Conservation (phyloP, 2,888 invertebrate genomes). For the Ennomos quercinarius region DNA sequence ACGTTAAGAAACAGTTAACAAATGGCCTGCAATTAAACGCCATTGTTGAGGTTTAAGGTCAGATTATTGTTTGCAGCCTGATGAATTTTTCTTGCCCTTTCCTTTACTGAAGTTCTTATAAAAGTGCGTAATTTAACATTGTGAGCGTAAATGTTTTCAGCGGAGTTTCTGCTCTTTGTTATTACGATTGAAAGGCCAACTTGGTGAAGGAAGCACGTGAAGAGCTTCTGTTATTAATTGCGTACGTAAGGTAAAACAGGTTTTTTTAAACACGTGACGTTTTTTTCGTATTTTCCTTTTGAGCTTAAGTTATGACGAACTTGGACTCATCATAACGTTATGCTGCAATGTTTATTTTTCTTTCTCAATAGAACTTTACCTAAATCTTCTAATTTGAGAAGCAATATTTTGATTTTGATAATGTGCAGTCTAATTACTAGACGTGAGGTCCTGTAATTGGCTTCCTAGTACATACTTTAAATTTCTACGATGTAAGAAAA, state of each 20-base stretch:
- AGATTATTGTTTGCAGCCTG: slow-evolving; percentile 40
- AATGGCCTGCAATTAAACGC: slow-evolving; percentile 52
- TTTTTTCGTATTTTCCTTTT: no score
- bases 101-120: slow-evolving; percentile 33
- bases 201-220: slow-evolving; percentile 7
- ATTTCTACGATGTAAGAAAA: no score
- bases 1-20: slow-evolving; percentile 38
- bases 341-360: no score
- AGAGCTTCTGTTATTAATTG: slow-evolving; percentile 12
- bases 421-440: no score
- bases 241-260: not conserved
- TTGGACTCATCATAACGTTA: no score
- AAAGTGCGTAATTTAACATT: slow-evolving; percentile 29
- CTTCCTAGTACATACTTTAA: no score
- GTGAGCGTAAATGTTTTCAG: slow-evolving; percentile 16
- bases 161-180: slow-evolving; percentile 17
- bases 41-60: slow-evolving; percentile 54
- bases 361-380: no score
- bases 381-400: no score
- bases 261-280: no score
- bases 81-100: slow-evolving; percentile 45
- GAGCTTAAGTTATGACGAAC: no score
- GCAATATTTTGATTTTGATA: no score
- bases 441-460: no score
- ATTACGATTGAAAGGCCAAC: slow-evolving; percentile 18